Base-by-base conservation (phyloP, 1,140 invertebrate species). In the Drosophila yakuba region DNA sequence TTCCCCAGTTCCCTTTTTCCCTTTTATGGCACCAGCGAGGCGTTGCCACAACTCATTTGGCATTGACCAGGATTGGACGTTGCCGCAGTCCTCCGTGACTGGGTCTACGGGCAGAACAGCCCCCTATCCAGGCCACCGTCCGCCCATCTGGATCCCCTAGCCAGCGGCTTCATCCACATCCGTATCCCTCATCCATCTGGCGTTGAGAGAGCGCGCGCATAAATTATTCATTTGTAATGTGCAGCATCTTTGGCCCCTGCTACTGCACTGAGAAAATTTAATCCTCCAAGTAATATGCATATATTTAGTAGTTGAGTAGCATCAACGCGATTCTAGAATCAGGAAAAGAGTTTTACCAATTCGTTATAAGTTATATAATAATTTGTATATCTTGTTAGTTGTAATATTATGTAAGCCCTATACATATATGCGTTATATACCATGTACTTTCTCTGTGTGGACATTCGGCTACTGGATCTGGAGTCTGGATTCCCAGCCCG, bases 201-300 rank as follows among this genome's bases (percentile, higher is more conserved):
- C 69, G 75, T 43, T 71, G 54, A 75, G 78, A 82, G 77, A 55
- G 75, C 74, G 75, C 78, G 83, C 56, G 83, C 83, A 86, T 86
- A 86, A 86, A 86, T 86, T 86, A 86, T 86, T 86, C 84, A 86
- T 86, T 86, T 86, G 84, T 76, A 83, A 86, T 86, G 83, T 86
- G 83, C 84, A 79, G 83, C 67, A 73, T 67, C 63, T 71, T 59
- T 79, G 60, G 60, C 20, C 50, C 25, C 38, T 17, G 7, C 48
- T 45, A 10, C 17, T 44, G 15, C 23, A 68, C 47, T 6, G 38
- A 20, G 47, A 45, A 10, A 45, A 45, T 32, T n/a, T n/a, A n/a
- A n/a, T n/a, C n/a, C n/a, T n/a, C n/a, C n/a, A 32, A 10, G 8
- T 32, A 8, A 2, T 8, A 8, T 32, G 28, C 2, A 10, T 32